Evolutionary conservation across 2,797 vertebrate species (phyloP), one percentile per base, ranked within the genome.

Genomic region (Paratrypauchen microcephalus): DNA sequence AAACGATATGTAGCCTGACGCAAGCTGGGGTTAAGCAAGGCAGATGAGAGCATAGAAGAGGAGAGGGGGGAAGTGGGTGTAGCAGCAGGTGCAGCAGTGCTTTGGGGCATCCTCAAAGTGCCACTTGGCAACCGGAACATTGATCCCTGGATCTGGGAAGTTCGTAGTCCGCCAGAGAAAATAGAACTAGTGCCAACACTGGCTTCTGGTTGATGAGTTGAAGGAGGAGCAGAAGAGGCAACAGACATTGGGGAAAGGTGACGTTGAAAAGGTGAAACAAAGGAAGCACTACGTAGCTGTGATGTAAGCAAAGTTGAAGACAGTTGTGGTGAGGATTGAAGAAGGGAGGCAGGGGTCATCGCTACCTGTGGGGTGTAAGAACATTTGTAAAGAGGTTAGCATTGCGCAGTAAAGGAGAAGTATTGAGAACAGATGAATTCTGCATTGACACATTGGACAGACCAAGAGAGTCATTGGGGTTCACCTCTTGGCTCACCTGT

Each of bases 1-100:
- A 94, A 82, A 63, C 86, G 90, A 70, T 93, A 94, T 65, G 87
- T 89, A 65, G 91, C 91, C 71, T 91, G 84, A 47, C 85, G 86
- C 41, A 93, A 76, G 81, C 48, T 80, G 1, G 87, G 75, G 79
- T 93, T 94, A 48, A 86, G 80, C 36, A 93, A 77, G 36, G 92
- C 91, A 87, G 89, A 88, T 58, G 91, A 89, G 36, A 93, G 41
- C 75, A 88, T 78, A 5, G 90, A 77, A 6, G 91, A 83, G 6
- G 85, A 87, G 4, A 70, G 45, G 8, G 76, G 62, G 18, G 77
- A 72, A 52, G 82, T 73, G 30, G 79, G 73, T 73, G 82, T 76
- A 70, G 39, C 69, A 61, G 79, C 60, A 72, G 66, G 24, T 9
- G 73, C 66, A 70, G 16, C 55, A 60, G 75, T 45, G 2, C 72